Base-by-base conservation (phyloP, 2,113 vertebrate species). In the Macquaria ambigua region DNA sequence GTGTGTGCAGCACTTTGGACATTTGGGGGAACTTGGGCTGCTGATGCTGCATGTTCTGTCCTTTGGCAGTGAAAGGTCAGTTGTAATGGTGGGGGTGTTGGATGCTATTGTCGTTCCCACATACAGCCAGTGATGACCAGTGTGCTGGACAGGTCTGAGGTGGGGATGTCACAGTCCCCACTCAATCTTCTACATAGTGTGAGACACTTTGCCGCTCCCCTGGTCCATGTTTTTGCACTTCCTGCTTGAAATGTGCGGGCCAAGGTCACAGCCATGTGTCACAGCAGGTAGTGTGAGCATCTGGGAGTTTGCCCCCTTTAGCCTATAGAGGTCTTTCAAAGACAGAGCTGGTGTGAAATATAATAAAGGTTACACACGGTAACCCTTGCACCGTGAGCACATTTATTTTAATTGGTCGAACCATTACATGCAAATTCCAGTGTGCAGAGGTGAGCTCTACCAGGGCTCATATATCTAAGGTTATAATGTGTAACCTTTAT, bases 181-280 rank as follows among this genome's bases (percentile, higher is more conserved):
- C 59, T 37, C 12, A 16, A 31, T 41, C 31, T 28, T 28, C 11
- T 23, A n/a, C 3, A 18, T 6, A 53, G 62, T 12, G 6, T 31
- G 10, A 58, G 20, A 34, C 28, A 8, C 20, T 37, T 34, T 25
- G 20, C 1, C 8, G 8, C 21, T 14, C 21, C 7, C 12, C 0
- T 16, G 9, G 31, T 64, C 61, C 31, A 53, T 37, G 37, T 41
- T 58, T 73, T 73, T 58, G 56, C n/a, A n/a, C n/a, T n/a, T n/a
- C n/a, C n/a, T n/a, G n/a, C n/a, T n/a, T n/a, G n/a, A n/a, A 37
- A n/a, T 34, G 16, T 56, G 63, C 18, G 0, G 41, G 63, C 52
- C 63, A 68, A 77, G 74, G 61, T 66, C 61, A 55, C 28, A 5
- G 71, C 21, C 69, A 16, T 5, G n/a, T 46, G 56, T 34, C 56